These are phyloP conservation scores for Apodemus agrarius DNA, from an alignment of 2,797 vertebrate species.

Conservation along the genomic window DNA sequence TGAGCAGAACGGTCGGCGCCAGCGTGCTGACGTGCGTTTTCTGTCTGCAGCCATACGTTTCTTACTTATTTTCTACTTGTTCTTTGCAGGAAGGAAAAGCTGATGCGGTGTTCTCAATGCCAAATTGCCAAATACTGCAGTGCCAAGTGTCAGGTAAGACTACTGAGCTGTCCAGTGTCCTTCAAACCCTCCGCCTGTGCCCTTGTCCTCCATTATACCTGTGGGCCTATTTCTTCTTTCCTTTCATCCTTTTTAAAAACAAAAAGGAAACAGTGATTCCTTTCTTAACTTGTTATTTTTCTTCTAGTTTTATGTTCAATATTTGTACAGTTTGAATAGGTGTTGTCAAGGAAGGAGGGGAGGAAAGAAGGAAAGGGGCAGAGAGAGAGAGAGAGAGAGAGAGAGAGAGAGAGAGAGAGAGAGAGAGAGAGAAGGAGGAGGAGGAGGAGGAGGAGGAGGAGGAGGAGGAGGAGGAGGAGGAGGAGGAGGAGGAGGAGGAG, in stretches of 20 bases:
- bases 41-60: conserved; percentile 30
- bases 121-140: conserved; percentile 94
- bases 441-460: background rate
- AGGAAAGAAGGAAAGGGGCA: too few relatives aligned
- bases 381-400: too few relatives aligned
- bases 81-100: conserved; percentile 88
- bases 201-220: background rate
- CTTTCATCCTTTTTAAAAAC: background rate
- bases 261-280: background rate
- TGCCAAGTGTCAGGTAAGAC: conserved; percentile 93
- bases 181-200: background rate
- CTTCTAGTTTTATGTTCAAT: conserved; percentile 27
- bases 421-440: background rate
- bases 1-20: background rate
- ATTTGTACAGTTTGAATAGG: background rate
- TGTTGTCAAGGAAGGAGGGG: background rate
- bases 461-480: too few relatives aligned
- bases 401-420: too few relatives aligned
- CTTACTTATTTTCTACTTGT: conserved; percentile 51
- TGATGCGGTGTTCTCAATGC: conserved; percentile 95
- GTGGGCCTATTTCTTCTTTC: background rate
- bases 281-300: background rate
- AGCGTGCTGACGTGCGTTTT: background rate
- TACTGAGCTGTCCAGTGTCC: background rate
- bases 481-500: too few relatives aligned